A percentile compares a stretch with the other conserved stretches of the same genome.
Conservation (phyloP, 2,888 invertebrate species). For the Scrobipalpa costella region DNA sequence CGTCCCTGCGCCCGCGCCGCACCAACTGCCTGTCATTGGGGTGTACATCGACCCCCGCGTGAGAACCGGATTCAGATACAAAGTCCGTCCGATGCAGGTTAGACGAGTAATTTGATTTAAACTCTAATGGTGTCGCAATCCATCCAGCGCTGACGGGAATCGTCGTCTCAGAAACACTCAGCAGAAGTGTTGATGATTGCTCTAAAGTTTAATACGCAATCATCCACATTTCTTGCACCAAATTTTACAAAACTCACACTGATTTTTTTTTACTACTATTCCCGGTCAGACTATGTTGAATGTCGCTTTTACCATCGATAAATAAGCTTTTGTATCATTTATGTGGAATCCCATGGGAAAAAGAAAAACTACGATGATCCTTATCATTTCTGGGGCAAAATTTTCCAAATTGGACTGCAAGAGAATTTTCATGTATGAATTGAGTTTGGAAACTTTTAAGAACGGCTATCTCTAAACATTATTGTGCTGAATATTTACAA, state of each 20-base stretch:
- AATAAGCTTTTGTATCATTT: constrained; percentile 64
- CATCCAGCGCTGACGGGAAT: constrained; percentile 54
- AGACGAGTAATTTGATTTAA: constrained; percentile 61
- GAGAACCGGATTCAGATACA: constrained; percentile 87
- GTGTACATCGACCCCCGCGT: constrained; percentile 87
- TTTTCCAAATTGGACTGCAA: constrained; percentile 61
- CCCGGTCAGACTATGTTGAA: constrained; percentile 54
- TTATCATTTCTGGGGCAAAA: constrained; percentile 64
- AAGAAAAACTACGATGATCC: constrained; percentile 75
- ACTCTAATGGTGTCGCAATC: constrained; percentile 42
- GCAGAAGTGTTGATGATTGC: constrained; percentile 73
- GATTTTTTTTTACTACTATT: constrained; percentile 46
- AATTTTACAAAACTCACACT: constrained; percentile 20
- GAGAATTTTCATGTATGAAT: constrained; percentile 53
- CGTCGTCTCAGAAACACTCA: constrained; percentile 42
- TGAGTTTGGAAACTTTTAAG: constrained; percentile 45
- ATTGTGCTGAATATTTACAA: constrained; percentile 39
- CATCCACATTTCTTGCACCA: constrained; percentile 62
- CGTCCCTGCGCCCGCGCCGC: constrained; percentile 80
- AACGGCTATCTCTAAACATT: constrained; percentile 56
- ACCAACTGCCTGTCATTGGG: constrained; percentile 86
- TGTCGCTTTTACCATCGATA: constrained; percentile 71
- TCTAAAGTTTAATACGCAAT: constrained; percentile 53
- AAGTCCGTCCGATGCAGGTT: constrained; percentile 84
- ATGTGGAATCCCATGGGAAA: constrained; percentile 52